These are phyloP conservation scores for Oligia latruncula DNA, from an alignment of 2,888 invertebrate species.

Conservation along the genomic window DNA sequence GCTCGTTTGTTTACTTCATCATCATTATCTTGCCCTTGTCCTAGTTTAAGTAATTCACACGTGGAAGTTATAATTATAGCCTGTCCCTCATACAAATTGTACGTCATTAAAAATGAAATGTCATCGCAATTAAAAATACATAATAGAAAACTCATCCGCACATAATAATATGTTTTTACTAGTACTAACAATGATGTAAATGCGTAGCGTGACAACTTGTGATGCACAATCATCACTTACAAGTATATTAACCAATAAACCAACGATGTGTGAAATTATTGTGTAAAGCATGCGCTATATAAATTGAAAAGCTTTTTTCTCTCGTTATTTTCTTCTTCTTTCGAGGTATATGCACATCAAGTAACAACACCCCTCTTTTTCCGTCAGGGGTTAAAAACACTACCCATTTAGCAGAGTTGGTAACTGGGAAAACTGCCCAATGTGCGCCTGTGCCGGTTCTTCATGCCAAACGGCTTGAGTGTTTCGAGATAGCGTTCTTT, in stretches of 20 bases:
- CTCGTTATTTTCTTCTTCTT: not conserved
- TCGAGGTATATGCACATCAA: not conserved
- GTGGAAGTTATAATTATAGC: constrained; percentile 13
- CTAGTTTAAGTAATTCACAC: constrained; percentile 4
- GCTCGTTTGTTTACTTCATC: constrained; percentile 22
- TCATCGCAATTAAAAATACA: constrained; percentile 47
- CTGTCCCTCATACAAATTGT: constrained; percentile 21
- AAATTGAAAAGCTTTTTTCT: not conserved
- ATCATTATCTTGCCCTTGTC: not conserved
- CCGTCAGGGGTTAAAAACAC: not conserved
- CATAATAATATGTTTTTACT: constrained; percentile 39
- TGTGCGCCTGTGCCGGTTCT: not conserved
- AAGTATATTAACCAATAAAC: constrained; percentile 24
- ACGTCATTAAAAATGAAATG: constrained; percentile 32
- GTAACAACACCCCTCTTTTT: not conserved
- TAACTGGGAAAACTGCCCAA: not conserved
- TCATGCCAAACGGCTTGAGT: not conserved
- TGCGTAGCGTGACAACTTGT: constrained; percentile 33
- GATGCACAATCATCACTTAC: constrained; percentile 28
- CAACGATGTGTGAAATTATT: constrained; percentile 18
- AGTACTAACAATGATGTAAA: constrained; percentile 41
- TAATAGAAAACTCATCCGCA: constrained; percentile 44
- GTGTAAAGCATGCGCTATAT: not conserved
- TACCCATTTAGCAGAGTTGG: not conserved
- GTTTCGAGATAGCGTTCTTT: not conserved